Base-by-base conservation (phyloP, 2,113 vertebrate species). In the Tachycineta bicolor region DNA sequence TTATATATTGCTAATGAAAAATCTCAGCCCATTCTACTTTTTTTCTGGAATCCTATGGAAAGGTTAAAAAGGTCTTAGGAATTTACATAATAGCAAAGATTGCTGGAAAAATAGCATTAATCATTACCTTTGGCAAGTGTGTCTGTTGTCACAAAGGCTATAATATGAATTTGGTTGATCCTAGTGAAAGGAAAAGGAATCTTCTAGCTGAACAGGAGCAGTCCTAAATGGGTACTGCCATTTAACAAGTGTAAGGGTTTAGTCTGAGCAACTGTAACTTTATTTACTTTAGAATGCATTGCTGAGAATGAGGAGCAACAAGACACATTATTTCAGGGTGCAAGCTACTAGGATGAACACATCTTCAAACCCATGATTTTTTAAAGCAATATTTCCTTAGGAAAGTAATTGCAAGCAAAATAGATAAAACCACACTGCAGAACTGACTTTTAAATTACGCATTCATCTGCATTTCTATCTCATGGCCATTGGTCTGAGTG, bases 241-340 rank as follows among this genome's bases (percentile, higher is more conserved):
- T 37, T 69, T 83, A 68, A 85, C 26, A 87, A 85, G 93, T 43
- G 47, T 37, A 77, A 62, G 80, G 46, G 34, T 88, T 96, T 86
- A 67, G 56, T 77, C 34, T 53, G 29, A 93, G 64, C 64, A 83
- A 75, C 67, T 89, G 70, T 63, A 90, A 49, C 71, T 93, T 87
- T 65, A 71, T 92, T 94, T 91, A 79, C 65, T 84, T 93, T 69
- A 80, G 49, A 67, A 93, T 65, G 74, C 25, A 77, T 29, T 73
- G 67, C 59, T 88, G 46, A 77, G 89, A 49, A 84, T 71, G 78
- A 79, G 64, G 67, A 88, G 71, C 46, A 80, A 94, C 50, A 80
- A 69, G 43, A 90, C 44, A 64, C 64, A 93, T 73, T 91, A 80
- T 83, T 91, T 94, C 78, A 77, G 55, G 60, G 69, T 34, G 55